A percentile compares a stretch with the other conserved stretches of the same genome.
These are phyloP conservation scores for Psammodynastes pulverulentus DNA, from an alignment of 2,113 vertebrate genomes.

Conservation along the genomic window DNA sequence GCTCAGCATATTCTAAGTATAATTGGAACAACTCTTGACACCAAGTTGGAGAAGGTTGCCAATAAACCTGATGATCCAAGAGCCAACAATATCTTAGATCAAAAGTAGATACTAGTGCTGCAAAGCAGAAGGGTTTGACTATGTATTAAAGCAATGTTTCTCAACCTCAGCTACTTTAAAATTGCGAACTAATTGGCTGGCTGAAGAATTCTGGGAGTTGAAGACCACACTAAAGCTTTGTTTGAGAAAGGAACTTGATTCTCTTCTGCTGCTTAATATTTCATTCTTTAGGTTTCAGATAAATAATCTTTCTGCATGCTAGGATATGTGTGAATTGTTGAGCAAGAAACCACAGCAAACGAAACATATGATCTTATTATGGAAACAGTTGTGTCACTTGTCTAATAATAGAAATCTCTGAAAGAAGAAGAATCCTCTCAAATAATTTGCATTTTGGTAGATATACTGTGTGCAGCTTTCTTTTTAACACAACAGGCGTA, in stretches of 20 bases:
- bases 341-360: background rate
- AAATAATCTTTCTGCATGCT: background rate
- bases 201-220: background rate
- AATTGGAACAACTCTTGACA: too few species aligned
- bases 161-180: background rate
- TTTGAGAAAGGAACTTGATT: rapidly evolving
- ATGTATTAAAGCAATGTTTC: background rate
- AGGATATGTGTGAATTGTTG: background rate
- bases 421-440: background rate
- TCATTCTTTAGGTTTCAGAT: background rate
- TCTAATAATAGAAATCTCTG: background rate
- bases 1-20: too few species aligned
- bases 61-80: background rate
- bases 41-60: background rate
- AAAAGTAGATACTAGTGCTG: too few species aligned
- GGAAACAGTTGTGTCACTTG: background rate
- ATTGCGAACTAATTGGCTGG: background rate
- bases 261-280: slow-evolving; percentile 1
- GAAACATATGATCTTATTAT: background rate
- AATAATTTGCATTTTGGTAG: background rate
- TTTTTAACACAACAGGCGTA: background rate
- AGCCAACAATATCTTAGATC: background rate
- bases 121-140: background rate
- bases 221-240: background rate
- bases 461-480: background rate